Conservation (phyloP, 2,888 invertebrate genomes). For the Xanthia icteritia region DNA sequence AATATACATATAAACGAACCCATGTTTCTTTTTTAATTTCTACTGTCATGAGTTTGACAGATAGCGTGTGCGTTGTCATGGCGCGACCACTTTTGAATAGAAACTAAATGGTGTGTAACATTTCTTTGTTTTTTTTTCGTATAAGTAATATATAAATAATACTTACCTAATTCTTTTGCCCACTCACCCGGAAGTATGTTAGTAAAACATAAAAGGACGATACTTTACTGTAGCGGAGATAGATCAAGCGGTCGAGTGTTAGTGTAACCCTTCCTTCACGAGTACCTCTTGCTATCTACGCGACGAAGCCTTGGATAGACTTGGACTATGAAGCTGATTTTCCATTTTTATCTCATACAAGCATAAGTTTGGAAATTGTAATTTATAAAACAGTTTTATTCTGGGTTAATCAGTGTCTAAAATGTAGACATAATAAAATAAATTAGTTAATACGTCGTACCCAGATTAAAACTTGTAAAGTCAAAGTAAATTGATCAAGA, state of each 20-base stretch:
- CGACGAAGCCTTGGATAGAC: slow-evolving; percentile 60
- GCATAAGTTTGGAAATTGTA: slow-evolving; percentile 40
- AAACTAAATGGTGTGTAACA: slow-evolving; percentile 29
- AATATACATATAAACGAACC: not conserved
- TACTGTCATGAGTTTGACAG: slow-evolving; percentile 10
- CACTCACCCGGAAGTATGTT: slow-evolving; percentile 74
- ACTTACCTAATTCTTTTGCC: slow-evolving; percentile 63
- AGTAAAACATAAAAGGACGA: slow-evolving; percentile 74
- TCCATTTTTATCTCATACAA: slow-evolving; percentile 21
- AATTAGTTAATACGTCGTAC: slow-evolving; percentile 29
- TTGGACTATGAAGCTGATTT: slow-evolving; percentile 61
- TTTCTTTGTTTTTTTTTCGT: not conserved
- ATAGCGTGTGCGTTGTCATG: slow-evolving; percentile 22
- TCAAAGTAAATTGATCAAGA: slow-evolving; percentile 39
- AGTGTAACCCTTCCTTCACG: slow-evolving; percentile 84
- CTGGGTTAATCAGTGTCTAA: slow-evolving; percentile 33
- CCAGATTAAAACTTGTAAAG: slow-evolving; percentile 54
- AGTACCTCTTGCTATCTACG: slow-evolving; percentile 66
- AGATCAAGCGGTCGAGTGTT: slow-evolving; percentile 72
- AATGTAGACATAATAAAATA: slow-evolving; percentile 37
- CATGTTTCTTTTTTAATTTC: slow-evolving; percentile 17
- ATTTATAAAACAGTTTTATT: slow-evolving; percentile 47
- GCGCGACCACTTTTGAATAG: slow-evolving; percentile 18
- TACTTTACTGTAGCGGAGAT: slow-evolving; percentile 69
- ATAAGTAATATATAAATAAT: slow-evolving; percentile 19